These are phyloP conservation scores for Xanthia icteritia DNA, from an alignment of 2,888 invertebrate genomes.

Conservation along the genomic window DNA sequence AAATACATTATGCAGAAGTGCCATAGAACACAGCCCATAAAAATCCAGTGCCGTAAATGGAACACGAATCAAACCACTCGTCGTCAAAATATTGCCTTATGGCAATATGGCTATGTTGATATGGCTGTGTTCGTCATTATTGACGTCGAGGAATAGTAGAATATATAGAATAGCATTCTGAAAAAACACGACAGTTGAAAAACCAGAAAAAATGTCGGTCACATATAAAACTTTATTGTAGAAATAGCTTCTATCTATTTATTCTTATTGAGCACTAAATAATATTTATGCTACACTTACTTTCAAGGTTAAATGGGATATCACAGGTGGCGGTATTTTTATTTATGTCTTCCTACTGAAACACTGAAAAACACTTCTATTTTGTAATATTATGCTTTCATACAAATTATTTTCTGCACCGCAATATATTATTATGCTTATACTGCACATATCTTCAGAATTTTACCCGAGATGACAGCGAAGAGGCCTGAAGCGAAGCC, in stretches of 20 bases:
- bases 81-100: neutral
- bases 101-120: too few relatives aligned
- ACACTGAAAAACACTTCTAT: conserved; percentile 23
- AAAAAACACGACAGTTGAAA: neutral
- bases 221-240: conserved; percentile 16
- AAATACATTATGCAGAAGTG: neutral
- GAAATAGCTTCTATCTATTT: conserved; percentile 33
- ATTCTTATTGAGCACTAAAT: conserved; percentile 38
- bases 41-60: neutral
- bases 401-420: conserved; percentile 46
- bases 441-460: conserved; percentile 82
- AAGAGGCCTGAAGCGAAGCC: conserved; percentile 78
- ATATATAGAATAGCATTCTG: too few relatives aligned
- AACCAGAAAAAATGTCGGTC: neutral
- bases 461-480: conserved; percentile 78
- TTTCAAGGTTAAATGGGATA: conserved; percentile 45
- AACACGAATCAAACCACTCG: neutral
- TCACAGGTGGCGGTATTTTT: conserved; percentile 56
- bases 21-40: neutral
- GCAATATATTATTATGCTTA: conserved; percentile 65
- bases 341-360: conserved; percentile 37
- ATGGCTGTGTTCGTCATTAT: too few relatives aligned
- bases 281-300: conserved; percentile 34
- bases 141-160: neutral
- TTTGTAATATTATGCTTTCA: conserved; percentile 41